phyloP scores from a whole-genome alignment of 2,888 invertebrate genomes.

The Pyrocoelia pectoralis region DNA sequence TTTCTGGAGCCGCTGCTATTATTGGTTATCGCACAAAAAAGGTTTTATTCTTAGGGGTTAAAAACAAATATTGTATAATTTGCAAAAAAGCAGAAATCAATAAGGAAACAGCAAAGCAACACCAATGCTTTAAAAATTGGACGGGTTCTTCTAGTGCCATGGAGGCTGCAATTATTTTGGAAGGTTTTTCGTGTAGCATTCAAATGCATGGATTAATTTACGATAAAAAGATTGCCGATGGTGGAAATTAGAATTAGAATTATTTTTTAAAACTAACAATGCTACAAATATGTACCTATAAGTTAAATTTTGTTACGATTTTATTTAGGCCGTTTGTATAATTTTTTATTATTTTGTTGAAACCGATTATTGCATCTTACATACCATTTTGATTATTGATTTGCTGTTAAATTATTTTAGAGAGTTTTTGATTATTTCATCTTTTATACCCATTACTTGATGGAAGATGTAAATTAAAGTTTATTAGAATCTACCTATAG shows the following conservation, averaged over 20 bases:
- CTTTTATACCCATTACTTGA: too few relatives aligned
- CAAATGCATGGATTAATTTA: slow-evolving; percentile 4
- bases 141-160: slow-evolving; percentile 4
- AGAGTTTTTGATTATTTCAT: too few relatives aligned
- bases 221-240: slow-evolving; percentile 3
- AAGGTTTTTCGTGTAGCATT: slow-evolving; percentile 1
- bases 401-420: too few relatives aligned
- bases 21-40: slow-evolving; percentile 10
- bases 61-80: slow-evolving; percentile 11
- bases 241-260: neutral
- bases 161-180: slow-evolving; percentile 2
- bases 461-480: too few relatives aligned
- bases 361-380: too few relatives aligned
- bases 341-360: too few relatives aligned
- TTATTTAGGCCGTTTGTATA: too few relatives aligned
- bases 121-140: slow-evolving; percentile 12
- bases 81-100: slow-evolving; percentile 8
- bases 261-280: too few relatives aligned
- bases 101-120: neutral
- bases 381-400: too few relatives aligned
- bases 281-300: too few relatives aligned
- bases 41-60: neutral
- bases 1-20: slow-evolving; percentile 14
- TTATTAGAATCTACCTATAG: too few relatives aligned
- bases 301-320: too few relatives aligned